Evolutionary conservation across 2,888 invertebrate species (phyloP).

Genomic region (Apodemia zela): DNA sequence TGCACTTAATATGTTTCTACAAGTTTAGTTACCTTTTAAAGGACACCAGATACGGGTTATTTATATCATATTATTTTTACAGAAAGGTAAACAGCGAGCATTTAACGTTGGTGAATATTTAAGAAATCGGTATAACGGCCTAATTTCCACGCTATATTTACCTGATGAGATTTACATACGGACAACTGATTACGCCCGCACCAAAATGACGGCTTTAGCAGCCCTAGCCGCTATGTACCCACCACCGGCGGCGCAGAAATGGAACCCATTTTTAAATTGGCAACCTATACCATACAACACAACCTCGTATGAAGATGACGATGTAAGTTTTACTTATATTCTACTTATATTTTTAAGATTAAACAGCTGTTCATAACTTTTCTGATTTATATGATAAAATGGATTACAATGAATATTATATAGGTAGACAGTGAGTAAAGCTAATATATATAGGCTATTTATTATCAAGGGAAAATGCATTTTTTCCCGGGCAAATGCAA

Average conservation of each 20-base stretch:
- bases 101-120: slow-evolving; percentile 14
- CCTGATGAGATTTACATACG: slow-evolving; percentile 69
- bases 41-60: no score
- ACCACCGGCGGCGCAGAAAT: slow-evolving; percentile 71
- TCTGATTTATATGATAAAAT: no score
- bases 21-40: no score
- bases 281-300: slow-evolving; percentile 82
- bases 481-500: no score
- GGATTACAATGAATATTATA: no score
- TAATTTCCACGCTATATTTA: slow-evolving; percentile 62
- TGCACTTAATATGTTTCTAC: no score
- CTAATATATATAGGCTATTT: no score
- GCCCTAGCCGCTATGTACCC: slow-evolving; percentile 85
- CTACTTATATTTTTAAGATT: no score
- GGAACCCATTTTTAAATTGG: slow-evolving; percentile 82
- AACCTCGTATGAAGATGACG: slow-evolving; percentile 39
- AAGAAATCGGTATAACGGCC: slow-evolving; percentile 56
- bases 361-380: no score
- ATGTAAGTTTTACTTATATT: no score
- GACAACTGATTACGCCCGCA: slow-evolving; percentile 85
- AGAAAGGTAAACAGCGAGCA: slow-evolving; percentile 14
- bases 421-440: no score
- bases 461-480: no score
- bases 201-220: slow-evolving; percentile 85
- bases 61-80: background rate